These are phyloP conservation scores for Setipinna tenuifilis DNA, from an alignment of 2,797 vertebrate genomes.

Conservation along the genomic window DNA sequence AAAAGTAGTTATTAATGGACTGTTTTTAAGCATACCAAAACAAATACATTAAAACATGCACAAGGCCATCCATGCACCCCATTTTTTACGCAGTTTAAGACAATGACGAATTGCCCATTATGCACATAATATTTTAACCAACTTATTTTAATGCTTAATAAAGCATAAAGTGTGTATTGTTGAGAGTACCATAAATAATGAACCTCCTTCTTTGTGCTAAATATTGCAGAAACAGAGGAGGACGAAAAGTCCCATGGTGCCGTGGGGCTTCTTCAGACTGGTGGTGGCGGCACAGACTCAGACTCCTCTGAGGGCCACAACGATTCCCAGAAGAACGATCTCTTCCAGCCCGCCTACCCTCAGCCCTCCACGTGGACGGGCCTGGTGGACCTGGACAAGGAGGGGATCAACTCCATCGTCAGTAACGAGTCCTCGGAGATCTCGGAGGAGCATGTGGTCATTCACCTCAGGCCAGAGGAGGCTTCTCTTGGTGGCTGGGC, in stretches of 20 bases:
- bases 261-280: constrained; percentile 51
- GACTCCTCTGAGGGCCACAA: constrained; percentile 47
- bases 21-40: background rate
- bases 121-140: background rate
- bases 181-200: background rate
- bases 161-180: background rate
- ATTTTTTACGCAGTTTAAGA: background rate
- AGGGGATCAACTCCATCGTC: constrained; percentile 58
- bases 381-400: constrained; percentile 63
- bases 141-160: constrained; percentile 5
- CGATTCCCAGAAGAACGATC: constrained; percentile 47
- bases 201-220: constrained; percentile 28
- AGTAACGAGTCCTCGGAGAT: constrained; percentile 72
- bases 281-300: constrained; percentile 48
- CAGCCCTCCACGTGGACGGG: constrained; percentile 69
- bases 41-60: background rate
- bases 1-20: background rate
- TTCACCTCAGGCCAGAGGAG: constrained; percentile 65
- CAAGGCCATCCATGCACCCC: background rate
- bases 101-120: background rate
- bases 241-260: constrained; percentile 58
- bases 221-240: constrained; percentile 56
- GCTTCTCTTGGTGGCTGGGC: constrained; percentile 48
- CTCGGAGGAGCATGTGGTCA: constrained; percentile 75
- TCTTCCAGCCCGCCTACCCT: constrained; percentile 38